These are phyloP conservation scores for Columba livia DNA, from an alignment of 2,113 vertebrate species.

Conservation along the genomic window DNA sequence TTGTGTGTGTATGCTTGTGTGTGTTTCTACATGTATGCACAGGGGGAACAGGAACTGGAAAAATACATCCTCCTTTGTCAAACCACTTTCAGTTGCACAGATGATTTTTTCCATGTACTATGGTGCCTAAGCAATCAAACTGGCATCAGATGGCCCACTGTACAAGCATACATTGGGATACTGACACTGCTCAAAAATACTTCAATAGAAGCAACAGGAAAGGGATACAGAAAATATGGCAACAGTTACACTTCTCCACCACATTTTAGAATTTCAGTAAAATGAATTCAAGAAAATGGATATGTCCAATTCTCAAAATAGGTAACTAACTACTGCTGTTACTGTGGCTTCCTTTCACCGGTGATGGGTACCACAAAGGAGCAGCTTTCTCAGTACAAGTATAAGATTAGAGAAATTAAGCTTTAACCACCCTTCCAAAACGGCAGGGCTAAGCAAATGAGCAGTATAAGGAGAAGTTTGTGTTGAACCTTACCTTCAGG, in stretches of 20 bases:
- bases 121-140: neutral
- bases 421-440: neutral
- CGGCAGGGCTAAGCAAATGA: neutral
- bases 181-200: neutral
- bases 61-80: neutral
- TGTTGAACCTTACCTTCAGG: neutral
- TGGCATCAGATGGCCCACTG: neutral
- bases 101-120: neutral
- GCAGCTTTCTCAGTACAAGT: neutral
- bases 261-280: neutral
- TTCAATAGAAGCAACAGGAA: neutral
- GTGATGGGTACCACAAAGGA: neutral
- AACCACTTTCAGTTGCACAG: neutral
- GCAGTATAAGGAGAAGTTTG: neutral
- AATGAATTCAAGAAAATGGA: neutral
- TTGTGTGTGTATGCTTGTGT: fast-evolving
- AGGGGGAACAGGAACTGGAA: neutral
- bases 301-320: neutral
- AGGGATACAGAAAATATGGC: neutral
- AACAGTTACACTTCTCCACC: neutral
- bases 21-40: neutral
- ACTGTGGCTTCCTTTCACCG: neutral
- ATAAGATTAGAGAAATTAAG: neutral
- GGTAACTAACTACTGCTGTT: neutral
- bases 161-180: neutral